Percentiles rank a stretch among this genome's conserved stretches.
Conservation (phyloP, 2,797 vertebrate genomes). For the Euphonia xanthogaster region DNA sequence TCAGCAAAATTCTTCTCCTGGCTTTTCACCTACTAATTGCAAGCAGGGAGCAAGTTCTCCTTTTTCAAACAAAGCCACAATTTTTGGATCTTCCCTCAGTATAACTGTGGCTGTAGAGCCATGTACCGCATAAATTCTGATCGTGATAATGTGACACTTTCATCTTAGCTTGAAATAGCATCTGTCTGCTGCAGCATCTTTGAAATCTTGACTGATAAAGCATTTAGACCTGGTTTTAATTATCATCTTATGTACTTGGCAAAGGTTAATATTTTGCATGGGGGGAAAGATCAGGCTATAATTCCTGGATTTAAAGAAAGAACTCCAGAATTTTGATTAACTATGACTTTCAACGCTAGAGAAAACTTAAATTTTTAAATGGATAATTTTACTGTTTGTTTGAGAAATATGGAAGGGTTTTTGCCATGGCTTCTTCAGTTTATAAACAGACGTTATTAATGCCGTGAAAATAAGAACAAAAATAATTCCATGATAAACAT, state of each 20-base stretch:
- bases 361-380: neutral
- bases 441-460: neutral
- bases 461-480: neutral
- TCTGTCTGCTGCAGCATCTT: conserved; percentile 56
- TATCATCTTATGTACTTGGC: conserved; percentile 56
- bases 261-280: conserved; percentile 65
- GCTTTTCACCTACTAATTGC: conserved; percentile 69
- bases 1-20: conserved; percentile 31
- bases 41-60: conserved; percentile 26
- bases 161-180: conserved; percentile 57
- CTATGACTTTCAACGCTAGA: neutral
- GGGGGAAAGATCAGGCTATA: conserved; percentile 30
- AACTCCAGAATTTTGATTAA: conserved; percentile 1
- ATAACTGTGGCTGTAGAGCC: neutral
- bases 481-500: neutral
- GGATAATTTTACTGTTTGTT: neutral
- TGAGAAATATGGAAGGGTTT: neutral
- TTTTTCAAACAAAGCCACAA: conserved; percentile 45
- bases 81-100: neutral
- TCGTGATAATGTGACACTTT: conserved; percentile 53
- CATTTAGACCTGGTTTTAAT: conserved; percentile 66
- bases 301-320: conserved; percentile 23
- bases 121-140: conserved; percentile 26
- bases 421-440: neutral
- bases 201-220: conserved; percentile 69